Base-by-base conservation (phyloP, 1,140 invertebrate species). In the Heliothis subflexa region DNA sequence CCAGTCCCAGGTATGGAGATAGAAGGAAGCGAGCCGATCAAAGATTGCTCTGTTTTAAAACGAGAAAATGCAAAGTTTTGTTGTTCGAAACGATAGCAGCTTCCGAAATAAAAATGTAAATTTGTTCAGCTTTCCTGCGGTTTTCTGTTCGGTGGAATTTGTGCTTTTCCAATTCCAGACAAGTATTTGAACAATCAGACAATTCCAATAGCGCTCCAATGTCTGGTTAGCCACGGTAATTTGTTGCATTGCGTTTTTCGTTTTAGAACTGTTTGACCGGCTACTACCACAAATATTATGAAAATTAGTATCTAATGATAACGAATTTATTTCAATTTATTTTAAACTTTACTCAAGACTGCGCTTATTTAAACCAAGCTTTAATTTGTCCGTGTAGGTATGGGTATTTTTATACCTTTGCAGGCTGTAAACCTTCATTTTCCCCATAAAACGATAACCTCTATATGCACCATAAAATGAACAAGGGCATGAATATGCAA, bases 71-170 rank as follows among this genome's bases (percentile, higher is more conserved):
- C 82, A 88, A 90, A 89, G 85, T 90, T 87, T 88, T 86, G 86
- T 85, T 86, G 85, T 89, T 86, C 78, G 85, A 85, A 87, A 85
- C 83, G 85, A 86, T 87, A 88, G 81, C 81, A 83, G 83, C 84
- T 87, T 87, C 82, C 83, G 75, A 83, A 88, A 90, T 87, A 90
- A 91, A 90, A 89, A 91, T 91, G 86, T 85, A 87, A 90, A 90
- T 89, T 82, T 85, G 88, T 86, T 85, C 82, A 85, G 78, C 81
- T 85, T 81, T 78, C 72, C 79, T 82, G 83, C 78, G 84, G 83
- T 85, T 83, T 78, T 50, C 54, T 78, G 40, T 76, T 81, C 59
- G 62, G 72, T 54, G 78, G 71, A 89, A 85, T 82, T 86, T 84
- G 83, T 74, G 74, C 81, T 84, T 86, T 85, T 79, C 73, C 77